Conservation (phyloP, 2,797 vertebrate genomes). For the Alca torda region DNA sequence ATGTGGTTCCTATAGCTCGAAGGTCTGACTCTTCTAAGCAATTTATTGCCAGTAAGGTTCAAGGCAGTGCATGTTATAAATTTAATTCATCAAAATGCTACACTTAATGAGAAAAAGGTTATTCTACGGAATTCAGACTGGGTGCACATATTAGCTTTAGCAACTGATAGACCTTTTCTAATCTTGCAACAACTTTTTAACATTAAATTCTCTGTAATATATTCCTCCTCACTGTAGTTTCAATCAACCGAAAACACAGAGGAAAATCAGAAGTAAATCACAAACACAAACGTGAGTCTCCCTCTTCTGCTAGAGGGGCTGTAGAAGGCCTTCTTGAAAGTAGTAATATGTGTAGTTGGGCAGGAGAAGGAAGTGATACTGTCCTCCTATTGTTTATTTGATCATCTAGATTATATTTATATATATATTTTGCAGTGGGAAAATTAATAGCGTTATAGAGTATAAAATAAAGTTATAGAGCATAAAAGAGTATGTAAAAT, state of each 20-base stretch:
- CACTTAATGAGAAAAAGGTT: conserved; percentile 31
- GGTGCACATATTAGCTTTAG: neutral
- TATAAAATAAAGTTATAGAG: neutral
- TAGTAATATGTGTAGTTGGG: neutral
- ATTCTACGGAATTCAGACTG: neutral
- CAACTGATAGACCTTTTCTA: neutral
- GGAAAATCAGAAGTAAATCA: neutral
- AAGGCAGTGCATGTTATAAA: conserved; percentile 4
- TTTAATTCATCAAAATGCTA: conserved; percentile 25
- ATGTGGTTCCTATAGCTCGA: neutral
- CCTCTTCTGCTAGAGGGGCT: neutral
- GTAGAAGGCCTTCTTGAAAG: neutral
- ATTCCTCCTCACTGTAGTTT: neutral
- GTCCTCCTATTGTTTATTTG: neutral
- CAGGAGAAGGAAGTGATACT: neutral
- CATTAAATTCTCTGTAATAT: neutral
- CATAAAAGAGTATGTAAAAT: neutral
- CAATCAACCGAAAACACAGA: neutral
- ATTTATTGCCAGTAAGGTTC: conserved; percentile 15
- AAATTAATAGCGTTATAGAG: neutral
- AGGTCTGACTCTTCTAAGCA: conserved; percentile 26
- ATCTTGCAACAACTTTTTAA: neutral
- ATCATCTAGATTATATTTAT: neutral
- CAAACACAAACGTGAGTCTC: neutral
- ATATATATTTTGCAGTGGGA: neutral